Evolutionary conservation across 2,797 vertebrate genomes (phyloP), one percentile per base, ranked within the genome.

Genomic region (Malacoraja senta): DNA sequence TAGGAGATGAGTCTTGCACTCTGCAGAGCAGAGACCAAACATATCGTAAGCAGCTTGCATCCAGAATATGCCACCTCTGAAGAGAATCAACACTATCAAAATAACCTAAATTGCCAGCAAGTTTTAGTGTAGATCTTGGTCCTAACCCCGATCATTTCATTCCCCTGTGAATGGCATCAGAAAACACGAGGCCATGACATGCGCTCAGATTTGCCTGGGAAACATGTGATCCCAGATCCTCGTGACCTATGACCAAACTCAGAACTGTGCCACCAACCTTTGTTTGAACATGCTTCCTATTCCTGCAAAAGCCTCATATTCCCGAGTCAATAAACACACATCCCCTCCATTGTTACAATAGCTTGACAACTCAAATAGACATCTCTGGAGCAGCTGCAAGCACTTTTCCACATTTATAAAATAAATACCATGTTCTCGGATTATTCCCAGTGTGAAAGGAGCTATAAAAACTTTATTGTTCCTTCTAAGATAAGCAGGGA

Each of bases 371-470:
- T 92, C 38, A 58, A 72, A 90, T 21, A 91, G 88, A 74, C 88
- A 91, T 91, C 71, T 91, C 65, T 91, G 32, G 72, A 92, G 68
- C 90, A 92, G 90, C 90, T 92, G 90, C 90, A 92, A 92, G 71
- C 90, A 92, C 68, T 92, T 92, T 92, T 92, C 90, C 72, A 76
- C 90, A 92, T 76, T 92, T 92, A 74, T 92, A 92, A 92, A 92
- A 92, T 92, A 92, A 92, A 92, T 92, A 92, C 71, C 72, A 53
- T 53, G 71, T 53, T 92, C 90, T 53, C 90, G 72, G 90, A 92
- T 92, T 92, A 92, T 92, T 92, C 90, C 90, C 90, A 92, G 77
- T 71, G 93, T 92, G 93, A 83, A 93, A 94, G 1, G 61, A 93
- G 78, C 94, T 93, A 91, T 83, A 93, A 84, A 94, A 95, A 84